A percentile compares a stretch with the other conserved stretches of the same genome.
Evolutionary conservation across 2,113 vertebrate genomes (phyloP).

Genomic region (Glaucomys volans): DNA sequence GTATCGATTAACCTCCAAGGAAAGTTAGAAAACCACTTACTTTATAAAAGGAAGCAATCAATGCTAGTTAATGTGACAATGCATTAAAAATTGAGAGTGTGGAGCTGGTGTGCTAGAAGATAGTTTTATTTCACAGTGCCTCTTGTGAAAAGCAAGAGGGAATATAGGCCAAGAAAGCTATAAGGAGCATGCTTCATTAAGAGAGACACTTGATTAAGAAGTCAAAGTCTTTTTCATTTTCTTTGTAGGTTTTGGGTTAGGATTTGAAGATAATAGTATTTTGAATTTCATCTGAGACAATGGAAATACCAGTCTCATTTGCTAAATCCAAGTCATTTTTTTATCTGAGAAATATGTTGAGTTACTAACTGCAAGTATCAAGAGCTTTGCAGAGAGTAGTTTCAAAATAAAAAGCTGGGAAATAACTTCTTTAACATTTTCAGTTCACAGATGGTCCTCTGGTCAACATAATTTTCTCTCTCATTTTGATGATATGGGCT

Average conservation of each 20-base stretch:
- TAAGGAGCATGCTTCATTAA: not conserved
- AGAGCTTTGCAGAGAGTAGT: not conserved
- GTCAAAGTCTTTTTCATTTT: not conserved
- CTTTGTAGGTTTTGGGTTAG: not conserved
- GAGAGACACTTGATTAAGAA: not conserved
- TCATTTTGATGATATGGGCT: conserved; percentile 81
- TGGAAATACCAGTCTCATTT: conserved; percentile 30
- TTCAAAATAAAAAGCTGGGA: conserved; percentile 44
- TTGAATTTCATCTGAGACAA: conserved; percentile 31
- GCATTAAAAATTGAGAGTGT: not conserved
- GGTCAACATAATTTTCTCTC: conserved; percentile 78
- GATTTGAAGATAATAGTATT: conserved; percentile 30
- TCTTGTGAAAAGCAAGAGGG: not conserved
- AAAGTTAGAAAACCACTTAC: not conserved
- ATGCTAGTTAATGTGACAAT: not conserved
- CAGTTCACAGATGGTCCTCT: conserved; percentile 76
- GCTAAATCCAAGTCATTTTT: conserved; percentile 2
- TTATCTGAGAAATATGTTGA: conserved; percentile 17
- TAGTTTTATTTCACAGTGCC: not conserved
- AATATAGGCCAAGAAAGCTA: not conserved
- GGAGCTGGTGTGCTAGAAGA: not conserved
- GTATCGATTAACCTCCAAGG: not conserved
- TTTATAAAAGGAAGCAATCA: not conserved
- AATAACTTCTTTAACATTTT: conserved; percentile 72
- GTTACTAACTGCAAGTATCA: not conserved